Conservation (phyloP, 2,888 invertebrate genomes). For the Drosophila atroscutellata region DNA sequence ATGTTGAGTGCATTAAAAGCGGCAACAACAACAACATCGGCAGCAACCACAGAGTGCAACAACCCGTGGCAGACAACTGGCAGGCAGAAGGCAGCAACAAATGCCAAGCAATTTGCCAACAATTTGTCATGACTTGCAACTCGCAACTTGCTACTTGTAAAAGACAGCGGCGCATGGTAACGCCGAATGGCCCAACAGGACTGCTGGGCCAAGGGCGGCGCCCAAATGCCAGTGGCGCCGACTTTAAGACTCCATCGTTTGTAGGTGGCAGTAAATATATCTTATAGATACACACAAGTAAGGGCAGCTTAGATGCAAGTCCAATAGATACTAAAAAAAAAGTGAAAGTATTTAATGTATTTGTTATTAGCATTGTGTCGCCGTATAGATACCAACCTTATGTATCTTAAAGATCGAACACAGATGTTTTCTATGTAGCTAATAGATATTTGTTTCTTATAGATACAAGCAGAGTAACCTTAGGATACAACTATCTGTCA, state of each 20-base stretch:
- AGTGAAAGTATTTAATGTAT: neutral
- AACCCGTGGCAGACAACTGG: conserved; percentile 29
- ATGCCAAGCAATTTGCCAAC: conserved; percentile 55
- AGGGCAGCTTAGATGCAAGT: neutral
- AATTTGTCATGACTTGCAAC: conserved; percentile 41
- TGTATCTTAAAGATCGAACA: neutral
- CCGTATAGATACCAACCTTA: neutral
- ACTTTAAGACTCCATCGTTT: conserved; percentile 12
- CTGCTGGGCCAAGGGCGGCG: conserved; percentile 5
- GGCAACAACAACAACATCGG: neutral
- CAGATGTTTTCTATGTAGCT: no score
- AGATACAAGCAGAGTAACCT: no score
- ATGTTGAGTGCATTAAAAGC: conserved; percentile 56
- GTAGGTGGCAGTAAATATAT: neutral
- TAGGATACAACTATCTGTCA: no score
- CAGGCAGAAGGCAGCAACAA: conserved; percentile 27
- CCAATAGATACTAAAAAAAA: neutral
- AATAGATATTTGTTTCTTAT: no score
- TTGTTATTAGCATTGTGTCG: neutral
- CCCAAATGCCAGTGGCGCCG: conserved; percentile 14
- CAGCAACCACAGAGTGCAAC: conserved; percentile 31
- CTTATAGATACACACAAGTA: neutral
- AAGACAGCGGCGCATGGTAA: conserved; percentile 18
- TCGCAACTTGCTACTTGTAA: neutral
- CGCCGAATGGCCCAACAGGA: conserved; percentile 22